Conservation (phyloP, 2,888 invertebrate genomes). For the Choreutis nemorana region DNA sequence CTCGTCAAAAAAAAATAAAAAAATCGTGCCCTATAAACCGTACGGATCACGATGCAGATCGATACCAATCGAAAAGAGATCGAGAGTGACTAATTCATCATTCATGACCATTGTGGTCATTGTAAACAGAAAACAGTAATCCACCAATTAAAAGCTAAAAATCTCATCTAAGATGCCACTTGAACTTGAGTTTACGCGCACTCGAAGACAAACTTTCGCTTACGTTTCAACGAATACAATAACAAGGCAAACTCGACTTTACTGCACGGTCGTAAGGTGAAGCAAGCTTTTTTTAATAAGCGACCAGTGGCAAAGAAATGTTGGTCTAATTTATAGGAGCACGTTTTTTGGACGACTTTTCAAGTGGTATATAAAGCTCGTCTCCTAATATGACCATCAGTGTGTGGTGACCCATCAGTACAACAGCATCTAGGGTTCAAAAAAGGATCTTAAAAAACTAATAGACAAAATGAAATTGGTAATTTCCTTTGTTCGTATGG, state of each 20-base stretch:
- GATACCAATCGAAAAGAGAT: too few relatives aligned
- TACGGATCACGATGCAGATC: too few relatives aligned
- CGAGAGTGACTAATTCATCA: too few relatives aligned
- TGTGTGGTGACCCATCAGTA: conserved; percentile 32
- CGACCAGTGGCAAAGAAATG: conserved; percentile 15
- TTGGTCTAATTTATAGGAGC: conserved; percentile 25
- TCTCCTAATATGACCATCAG: conserved; percentile 29
- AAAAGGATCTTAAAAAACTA: neutral
- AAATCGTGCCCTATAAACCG: too few relatives aligned
- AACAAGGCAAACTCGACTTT: conserved; percentile 12
- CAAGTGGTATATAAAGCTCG: conserved; percentile 50
- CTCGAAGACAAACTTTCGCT: conserved; percentile 21
- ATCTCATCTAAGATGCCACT: conserved; percentile 19
- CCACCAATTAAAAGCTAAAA: conserved; percentile 22
- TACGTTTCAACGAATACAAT: conserved; percentile 1
- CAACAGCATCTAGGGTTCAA: conserved; percentile 21
- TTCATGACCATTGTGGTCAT: too few relatives aligned
- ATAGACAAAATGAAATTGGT: conserved; percentile 34
- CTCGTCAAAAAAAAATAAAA: too few relatives aligned
- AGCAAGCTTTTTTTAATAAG: too few relatives aligned
- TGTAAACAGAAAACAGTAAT: too few relatives aligned
- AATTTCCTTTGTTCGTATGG: conserved; percentile 21
- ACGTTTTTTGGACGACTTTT: conserved; percentile 50
- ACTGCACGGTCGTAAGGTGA: too few relatives aligned
- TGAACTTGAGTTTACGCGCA: conserved; percentile 34